Percentiles rank a stretch among this genome's conserved stretches.
These are phyloP conservation scores for Dendroctonus ponderosae DNA, from an alignment of 1,140 invertebrate species.

Conservation along the genomic window DNA sequence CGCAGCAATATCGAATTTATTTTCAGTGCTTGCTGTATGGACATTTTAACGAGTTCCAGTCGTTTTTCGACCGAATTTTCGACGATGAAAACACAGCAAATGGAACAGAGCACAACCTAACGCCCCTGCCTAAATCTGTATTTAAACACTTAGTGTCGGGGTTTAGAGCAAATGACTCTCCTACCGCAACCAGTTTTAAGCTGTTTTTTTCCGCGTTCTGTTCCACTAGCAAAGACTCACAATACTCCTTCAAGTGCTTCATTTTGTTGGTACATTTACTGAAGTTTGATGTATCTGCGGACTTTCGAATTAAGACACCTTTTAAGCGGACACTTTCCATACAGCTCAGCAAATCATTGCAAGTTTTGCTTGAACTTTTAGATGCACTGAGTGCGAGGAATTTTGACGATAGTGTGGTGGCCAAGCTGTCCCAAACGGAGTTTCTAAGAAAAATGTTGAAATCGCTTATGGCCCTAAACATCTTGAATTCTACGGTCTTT, in stretches of 20 bases:
- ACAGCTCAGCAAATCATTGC: constrained; percentile 31
- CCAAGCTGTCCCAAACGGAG: constrained; percentile 35
- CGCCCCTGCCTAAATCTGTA: constrained; percentile 26
- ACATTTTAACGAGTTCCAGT: constrained; percentile 34
- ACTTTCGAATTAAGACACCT: constrained; percentile 24
- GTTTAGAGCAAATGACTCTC: constrained; percentile 19
- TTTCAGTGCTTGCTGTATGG: constrained; percentile 33
- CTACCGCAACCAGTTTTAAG: constrained; percentile 28
- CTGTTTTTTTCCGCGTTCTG: constrained; percentile 40
- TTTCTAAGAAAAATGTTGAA: constrained; percentile 40
- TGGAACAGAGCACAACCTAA: constrained; percentile 19
- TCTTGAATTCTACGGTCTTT: constrained; percentile 34
- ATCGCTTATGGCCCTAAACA: constrained; percentile 30
- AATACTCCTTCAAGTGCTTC: constrained; percentile 38
- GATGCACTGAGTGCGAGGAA: constrained; percentile 33
- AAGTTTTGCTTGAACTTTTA: constrained; percentile 35
- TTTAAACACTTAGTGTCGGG: constrained; percentile 27
- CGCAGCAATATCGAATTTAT: not conserved
- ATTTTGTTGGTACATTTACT: constrained; percentile 37
- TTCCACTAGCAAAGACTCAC: constrained; percentile 32
- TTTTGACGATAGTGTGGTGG: constrained; percentile 9
- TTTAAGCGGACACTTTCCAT: constrained; percentile 9
- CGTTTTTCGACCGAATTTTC: constrained; percentile 35
- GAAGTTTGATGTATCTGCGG: constrained; percentile 38
- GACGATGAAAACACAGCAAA: constrained; percentile 26